Evolutionary conservation across 1,140 invertebrate species (phyloP).

Genomic region (Heliconius hermathena): DNA sequence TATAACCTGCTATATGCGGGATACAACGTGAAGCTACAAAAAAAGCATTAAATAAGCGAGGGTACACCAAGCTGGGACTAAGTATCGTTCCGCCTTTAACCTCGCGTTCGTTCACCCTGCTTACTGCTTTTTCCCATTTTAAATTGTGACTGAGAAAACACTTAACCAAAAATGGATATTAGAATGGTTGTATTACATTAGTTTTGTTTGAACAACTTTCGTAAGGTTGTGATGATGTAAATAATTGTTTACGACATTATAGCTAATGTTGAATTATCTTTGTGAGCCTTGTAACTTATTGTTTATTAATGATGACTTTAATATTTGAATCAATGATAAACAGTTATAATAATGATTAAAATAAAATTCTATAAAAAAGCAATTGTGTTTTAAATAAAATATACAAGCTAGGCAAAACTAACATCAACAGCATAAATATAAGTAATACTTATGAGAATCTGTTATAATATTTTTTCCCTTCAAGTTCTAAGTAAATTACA

Average conservation of each 20-base stretch:
- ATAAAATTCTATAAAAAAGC: background rate
- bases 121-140: conserved; percentile 22
- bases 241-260: conserved; percentile 12
- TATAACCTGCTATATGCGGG: no score
- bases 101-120: conserved; percentile 49
- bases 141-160: conserved; percentile 2
- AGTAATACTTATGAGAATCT: background rate
- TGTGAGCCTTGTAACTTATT: background rate
- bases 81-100: conserved; percentile 44
- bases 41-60: background rate
- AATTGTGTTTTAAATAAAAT: background rate
- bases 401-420: background rate
- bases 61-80: conserved; percentile 36
- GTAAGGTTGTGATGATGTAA: conserved; percentile 12
- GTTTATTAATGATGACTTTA: background rate
- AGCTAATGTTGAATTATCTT: background rate
- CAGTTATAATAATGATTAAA: background rate
- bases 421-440: background rate
- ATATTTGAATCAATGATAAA: background rate
- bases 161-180: background rate
- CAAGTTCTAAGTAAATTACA: background rate
- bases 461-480: background rate
- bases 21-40: no score
- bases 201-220: conserved; percentile 11
- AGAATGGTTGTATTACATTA: background rate